Conservation (phyloP, 2,113 vertebrate genomes). For the Microcebus jonahi region DNA sequence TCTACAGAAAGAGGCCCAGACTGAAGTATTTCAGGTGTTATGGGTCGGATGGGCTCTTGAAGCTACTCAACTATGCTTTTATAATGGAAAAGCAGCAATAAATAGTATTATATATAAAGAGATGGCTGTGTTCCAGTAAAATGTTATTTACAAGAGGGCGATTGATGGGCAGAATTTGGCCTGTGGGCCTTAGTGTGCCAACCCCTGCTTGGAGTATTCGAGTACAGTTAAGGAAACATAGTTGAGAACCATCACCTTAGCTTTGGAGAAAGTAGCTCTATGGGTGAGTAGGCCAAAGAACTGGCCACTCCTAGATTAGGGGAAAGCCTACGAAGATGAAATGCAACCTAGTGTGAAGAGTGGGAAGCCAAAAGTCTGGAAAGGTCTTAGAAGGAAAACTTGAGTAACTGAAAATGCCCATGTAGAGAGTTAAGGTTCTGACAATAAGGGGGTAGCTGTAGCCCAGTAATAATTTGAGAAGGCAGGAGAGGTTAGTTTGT, state of each 20-base stretch:
- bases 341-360: background rate
- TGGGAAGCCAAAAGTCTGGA: background rate
- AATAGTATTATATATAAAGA: background rate
- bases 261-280: background rate
- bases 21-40: background rate
- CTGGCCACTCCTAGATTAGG: background rate
- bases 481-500: background rate
- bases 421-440: background rate
- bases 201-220: background rate
- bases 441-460: background rate
- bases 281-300: background rate
- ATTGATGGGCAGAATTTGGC: background rate
- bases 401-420: background rate
- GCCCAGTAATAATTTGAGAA: background rate
- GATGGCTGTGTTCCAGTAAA: background rate
- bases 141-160: background rate
- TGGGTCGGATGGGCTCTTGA: background rate
- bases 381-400: background rate
- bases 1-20: background rate
- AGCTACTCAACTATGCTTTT: background rate
- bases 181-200: background rate
- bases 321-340: background rate
- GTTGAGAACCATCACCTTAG: background rate
- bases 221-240: background rate
- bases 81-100: background rate